phyloP scores from a whole-genome alignment of 2,113 vertebrate genomes.

The Apus apus region DNA sequence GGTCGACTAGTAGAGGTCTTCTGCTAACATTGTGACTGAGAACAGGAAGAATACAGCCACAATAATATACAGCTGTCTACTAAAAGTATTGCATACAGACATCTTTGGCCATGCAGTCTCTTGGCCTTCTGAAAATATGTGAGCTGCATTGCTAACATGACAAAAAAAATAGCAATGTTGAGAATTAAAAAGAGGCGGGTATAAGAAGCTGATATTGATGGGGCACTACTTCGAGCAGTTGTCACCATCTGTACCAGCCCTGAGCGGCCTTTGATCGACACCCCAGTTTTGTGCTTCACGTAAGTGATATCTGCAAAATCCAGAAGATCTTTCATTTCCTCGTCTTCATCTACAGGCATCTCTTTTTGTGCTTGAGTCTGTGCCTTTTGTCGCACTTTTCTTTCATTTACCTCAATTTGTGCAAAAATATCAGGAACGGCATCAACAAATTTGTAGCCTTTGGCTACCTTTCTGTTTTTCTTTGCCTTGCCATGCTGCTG shows the following conservation, averaged over 20 bases:
- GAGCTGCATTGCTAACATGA: constrained; percentile 90
- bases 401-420: constrained; percentile 92
- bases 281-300: constrained; percentile 78
- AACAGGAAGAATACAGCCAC: constrained; percentile 95
- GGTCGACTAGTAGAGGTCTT: constrained; percentile 41
- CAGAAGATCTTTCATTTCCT: constrained; percentile 88
- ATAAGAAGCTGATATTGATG: constrained; percentile 83
- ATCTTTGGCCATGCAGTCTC: constrained; percentile 89
- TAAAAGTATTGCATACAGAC: constrained; percentile 90
- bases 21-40: constrained; percentile 87
- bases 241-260: constrained; percentile 80
- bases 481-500: constrained; percentile 78
- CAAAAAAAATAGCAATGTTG: constrained; percentile 94
- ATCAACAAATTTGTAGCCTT: constrained; percentile 86
- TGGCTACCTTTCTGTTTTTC: constrained; percentile 77
- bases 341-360: constrained; percentile 84
- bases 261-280: constrained; percentile 72
- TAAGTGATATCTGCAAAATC: constrained; percentile 86
- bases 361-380: constrained; percentile 87
- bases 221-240: constrained; percentile 72
- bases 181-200: constrained; percentile 91
- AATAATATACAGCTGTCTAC: constrained; percentile 92
- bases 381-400: constrained; percentile 86
- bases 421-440: constrained; percentile 91
- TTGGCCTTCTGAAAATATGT: constrained; percentile 89